Evolutionary conservation across 2,113 vertebrate species (phyloP).

Genomic region (Microcebus murinus): DNA sequence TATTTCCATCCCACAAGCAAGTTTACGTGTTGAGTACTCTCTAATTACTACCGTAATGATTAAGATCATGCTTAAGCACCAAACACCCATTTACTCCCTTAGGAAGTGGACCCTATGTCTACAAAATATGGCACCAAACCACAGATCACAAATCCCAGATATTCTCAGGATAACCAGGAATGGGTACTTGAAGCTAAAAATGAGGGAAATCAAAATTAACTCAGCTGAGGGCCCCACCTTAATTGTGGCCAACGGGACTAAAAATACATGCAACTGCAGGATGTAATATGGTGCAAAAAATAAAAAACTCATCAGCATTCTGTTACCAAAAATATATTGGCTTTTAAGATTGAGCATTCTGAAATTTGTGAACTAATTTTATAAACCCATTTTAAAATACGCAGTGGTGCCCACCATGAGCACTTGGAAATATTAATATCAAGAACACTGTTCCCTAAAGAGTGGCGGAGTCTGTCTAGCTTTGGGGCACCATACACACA

Average conservation of each 20-base stretch:
- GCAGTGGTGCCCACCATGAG: not conserved
- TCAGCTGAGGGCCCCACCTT: slow-evolving; percentile 82
- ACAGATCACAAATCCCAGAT: slow-evolving; percentile 11
- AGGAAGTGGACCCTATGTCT: slow-evolving; percentile 71
- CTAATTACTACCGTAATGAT: not conserved
- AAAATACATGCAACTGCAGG: slow-evolving; percentile 80
- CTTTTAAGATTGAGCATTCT: slow-evolving; percentile 77
- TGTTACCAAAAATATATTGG: slow-evolving; percentile 77
- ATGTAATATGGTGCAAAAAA: slow-evolving; percentile 67
- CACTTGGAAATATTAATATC: slow-evolving; percentile 6
- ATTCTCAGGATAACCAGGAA: slow-evolving; percentile 77
- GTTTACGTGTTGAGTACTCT: not conserved
- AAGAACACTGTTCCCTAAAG: not conserved
- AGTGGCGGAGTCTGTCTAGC: not conserved
- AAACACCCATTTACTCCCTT: slow-evolving; percentile 65
- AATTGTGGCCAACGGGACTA: slow-evolving; percentile 82
- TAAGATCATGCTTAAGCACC: slow-evolving; percentile 62
- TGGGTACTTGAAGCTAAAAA: slow-evolving; percentile 77
- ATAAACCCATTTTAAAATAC: slow-evolving; percentile 60
- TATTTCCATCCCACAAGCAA: slow-evolving; percentile 31
- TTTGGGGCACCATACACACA: not conserved
- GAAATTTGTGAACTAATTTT: slow-evolving; percentile 70
- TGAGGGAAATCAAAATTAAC: slow-evolving; percentile 81
- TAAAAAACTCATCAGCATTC: slow-evolving; percentile 71
- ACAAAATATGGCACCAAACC: slow-evolving; percentile 72